Evolutionary conservation across 2,888 invertebrate genomes (phyloP).

Genomic region (Anarsia innoxiella): DNA sequence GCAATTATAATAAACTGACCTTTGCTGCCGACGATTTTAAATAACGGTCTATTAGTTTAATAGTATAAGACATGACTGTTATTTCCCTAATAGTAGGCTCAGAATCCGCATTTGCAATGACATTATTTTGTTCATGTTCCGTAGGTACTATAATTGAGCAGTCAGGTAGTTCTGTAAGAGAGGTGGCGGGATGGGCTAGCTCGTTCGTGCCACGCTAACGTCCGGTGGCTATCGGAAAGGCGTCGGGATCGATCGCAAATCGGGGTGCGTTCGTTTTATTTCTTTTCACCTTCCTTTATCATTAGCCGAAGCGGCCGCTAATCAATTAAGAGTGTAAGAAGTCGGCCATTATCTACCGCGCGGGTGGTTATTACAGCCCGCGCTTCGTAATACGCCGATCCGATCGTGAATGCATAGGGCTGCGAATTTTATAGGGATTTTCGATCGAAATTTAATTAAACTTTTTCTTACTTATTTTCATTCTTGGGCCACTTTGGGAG

Average conservation of each 20-base stretch:
- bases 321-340: constrained; percentile 76
- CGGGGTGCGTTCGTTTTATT: constrained; percentile 65
- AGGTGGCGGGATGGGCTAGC: constrained; percentile 12
- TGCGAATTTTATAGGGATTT: constrained; percentile 66
- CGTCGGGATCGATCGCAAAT: constrained; percentile 60
- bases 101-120: constrained; percentile 38
- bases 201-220: constrained; percentile 25
- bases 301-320: constrained; percentile 74
- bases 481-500: constrained; percentile 24
- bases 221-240: constrained; percentile 47
- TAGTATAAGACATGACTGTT: constrained; percentile 39
- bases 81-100: constrained; percentile 40
- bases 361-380: constrained; percentile 70
- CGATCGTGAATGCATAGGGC: constrained; percentile 72
- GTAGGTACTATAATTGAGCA: constrained; percentile 21
- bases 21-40: constrained; percentile 48
- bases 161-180: constrained; percentile 11
- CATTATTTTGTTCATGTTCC: constrained; percentile 46
- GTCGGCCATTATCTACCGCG: constrained; percentile 70
- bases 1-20: constrained; percentile 60
- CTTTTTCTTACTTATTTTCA: constrained; percentile 38
- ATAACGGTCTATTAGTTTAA: constrained; percentile 52
- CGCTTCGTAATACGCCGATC: constrained; percentile 68
- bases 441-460: constrained; percentile 65
- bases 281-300: constrained; percentile 75